These are phyloP conservation scores for Drosophila anomalata DNA, from an alignment of 2,888 invertebrate species.

Conservation along the genomic window DNA sequence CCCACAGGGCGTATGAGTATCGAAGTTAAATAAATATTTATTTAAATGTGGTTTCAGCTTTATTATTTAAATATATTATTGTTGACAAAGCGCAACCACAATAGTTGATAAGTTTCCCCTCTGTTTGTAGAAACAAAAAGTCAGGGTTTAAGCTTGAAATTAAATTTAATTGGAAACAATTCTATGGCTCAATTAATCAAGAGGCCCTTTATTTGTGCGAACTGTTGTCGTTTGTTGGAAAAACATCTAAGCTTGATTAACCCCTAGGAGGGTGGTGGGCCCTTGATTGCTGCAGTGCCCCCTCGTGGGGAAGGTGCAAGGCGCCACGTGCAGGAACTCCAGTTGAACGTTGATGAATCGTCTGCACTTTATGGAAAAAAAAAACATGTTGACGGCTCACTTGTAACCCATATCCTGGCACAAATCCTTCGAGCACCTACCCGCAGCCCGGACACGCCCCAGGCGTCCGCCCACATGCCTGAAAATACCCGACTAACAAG, in stretches of 20 bases:
- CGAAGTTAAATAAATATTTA: not conserved
- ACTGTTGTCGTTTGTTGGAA: not conserved
- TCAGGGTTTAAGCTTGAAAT: not conserved
- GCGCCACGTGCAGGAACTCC: slow-evolving; percentile 28
- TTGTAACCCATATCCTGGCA: slow-evolving; percentile 31
- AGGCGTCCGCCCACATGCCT: slow-evolving; percentile 7
- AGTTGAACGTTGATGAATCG: slow-evolving; percentile 70
- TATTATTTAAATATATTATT: slow-evolving; percentile 1
- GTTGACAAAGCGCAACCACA: not conserved
- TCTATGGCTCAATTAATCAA: not conserved
- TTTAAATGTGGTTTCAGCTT: not conserved
- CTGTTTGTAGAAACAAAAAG: not conserved
- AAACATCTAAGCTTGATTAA: slow-evolving; percentile 17
- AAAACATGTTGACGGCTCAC: slow-evolving; percentile 64
- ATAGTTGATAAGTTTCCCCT: not conserved
- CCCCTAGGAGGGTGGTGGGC: not conserved
- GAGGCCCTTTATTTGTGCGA: slow-evolving; percentile 3
- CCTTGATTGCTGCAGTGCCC: too few species aligned
- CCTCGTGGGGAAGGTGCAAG: not conserved
- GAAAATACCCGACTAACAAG: slow-evolving; percentile 67
- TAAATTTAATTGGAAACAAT: not conserved
- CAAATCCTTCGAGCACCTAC: slow-evolving; percentile 24
- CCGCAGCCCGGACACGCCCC: not conserved
- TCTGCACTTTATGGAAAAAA: slow-evolving; percentile 66
- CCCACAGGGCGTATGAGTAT: not conserved